Evolutionary conservation across 1,140 invertebrate genomes (phyloP), one percentile per base, ranked within the genome.

Genomic region (Nymphalis io): DNA sequence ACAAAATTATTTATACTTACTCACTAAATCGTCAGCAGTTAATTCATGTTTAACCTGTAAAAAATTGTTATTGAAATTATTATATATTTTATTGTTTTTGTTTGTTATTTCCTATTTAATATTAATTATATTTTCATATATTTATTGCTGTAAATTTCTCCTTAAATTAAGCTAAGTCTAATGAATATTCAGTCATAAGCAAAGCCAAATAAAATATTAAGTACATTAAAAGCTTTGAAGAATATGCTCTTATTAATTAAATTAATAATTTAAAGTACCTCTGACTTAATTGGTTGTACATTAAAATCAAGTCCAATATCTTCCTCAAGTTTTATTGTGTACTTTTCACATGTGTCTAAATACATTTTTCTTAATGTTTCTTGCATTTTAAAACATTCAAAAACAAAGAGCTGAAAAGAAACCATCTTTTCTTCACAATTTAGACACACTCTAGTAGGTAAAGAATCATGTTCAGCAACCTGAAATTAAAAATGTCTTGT

Each of bases 341-440:
- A 74, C 44, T 73, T 69, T 68, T 77, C 39, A 63, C 57, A 67
- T 23, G 40, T 70, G 10, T 81, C 83, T 62, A 79, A 59, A 73
- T 70, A 82, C 74, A 86, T 79, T 67, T 76, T 81, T 70, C 81
- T 82, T 51, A 91, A 74, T 57, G 78, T 79, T 13, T 89, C 87
- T 73, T 91, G 89, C 12, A 81, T 80, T 79, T 89, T 87, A 60
- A 80, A 81, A 63, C 89, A 91, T 73, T 91, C 87, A 60, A 89
- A 75, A 48, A 91, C 74, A 85, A 89, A 91, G 21, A 90, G 66
- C 79, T 89, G 84, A 72, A 91, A 89, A 20, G 86, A 83, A 8
- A 88, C 67, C 66, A 91, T 80, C 80, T 81, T 89, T 65, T 89
- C 89, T 78, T 91, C 88, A 81, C 89, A 91, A 39, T 85, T 87